phyloP scores from a whole-genome alignment of 2,888 invertebrate genomes.

The Notodromas monacha region DNA sequence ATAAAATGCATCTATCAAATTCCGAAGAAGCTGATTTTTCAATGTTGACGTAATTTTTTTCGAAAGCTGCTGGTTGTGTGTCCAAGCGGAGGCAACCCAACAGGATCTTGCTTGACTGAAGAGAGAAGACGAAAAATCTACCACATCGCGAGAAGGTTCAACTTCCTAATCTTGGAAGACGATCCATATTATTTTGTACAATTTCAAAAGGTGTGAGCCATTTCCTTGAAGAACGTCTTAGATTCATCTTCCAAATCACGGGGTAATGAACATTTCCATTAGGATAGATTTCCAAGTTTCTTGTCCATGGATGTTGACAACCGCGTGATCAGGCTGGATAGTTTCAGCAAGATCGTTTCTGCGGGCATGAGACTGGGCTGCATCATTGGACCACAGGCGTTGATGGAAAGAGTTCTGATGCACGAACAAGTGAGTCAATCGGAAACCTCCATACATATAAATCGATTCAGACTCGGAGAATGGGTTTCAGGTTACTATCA shows the following conservation, averaged over 20 bases:
- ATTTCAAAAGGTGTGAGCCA: conserved; percentile 29
- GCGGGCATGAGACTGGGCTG: conserved; percentile 37
- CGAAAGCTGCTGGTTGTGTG: conserved; percentile 27
- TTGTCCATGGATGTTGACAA: conserved; percentile 38
- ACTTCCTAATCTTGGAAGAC: conserved; percentile 43
- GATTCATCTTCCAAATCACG: too few relatives aligned
- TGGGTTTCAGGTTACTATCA: conserved; percentile 28
- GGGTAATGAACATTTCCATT: too few relatives aligned
- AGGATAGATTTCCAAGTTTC: conserved; percentile 21
- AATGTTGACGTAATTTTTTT: too few relatives aligned
- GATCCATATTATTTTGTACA: conserved; percentile 49
- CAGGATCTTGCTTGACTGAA: conserved; percentile 30
- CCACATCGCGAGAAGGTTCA: conserved; percentile 34
- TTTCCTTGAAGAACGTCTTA: too few relatives aligned
- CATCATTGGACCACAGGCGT: conserved; percentile 30
- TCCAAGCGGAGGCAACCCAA: conserved; percentile 42
- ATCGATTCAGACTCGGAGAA: too few relatives aligned
- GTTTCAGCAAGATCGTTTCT: conserved; percentile 35
- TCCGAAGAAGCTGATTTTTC: too few relatives aligned
- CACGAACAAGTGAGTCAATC: too few relatives aligned
- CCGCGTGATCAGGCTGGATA: conserved; percentile 38
- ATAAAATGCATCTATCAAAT: too few relatives aligned
- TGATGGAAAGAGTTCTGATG: conserved; percentile 28
- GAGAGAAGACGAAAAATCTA: conserved; percentile 33
- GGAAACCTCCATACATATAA: too few relatives aligned